A percentile compares a stretch with the other conserved stretches of the same genome.
Conservation (phyloP, 1,140 invertebrate species). For the Triops longicaudatus region DNA sequence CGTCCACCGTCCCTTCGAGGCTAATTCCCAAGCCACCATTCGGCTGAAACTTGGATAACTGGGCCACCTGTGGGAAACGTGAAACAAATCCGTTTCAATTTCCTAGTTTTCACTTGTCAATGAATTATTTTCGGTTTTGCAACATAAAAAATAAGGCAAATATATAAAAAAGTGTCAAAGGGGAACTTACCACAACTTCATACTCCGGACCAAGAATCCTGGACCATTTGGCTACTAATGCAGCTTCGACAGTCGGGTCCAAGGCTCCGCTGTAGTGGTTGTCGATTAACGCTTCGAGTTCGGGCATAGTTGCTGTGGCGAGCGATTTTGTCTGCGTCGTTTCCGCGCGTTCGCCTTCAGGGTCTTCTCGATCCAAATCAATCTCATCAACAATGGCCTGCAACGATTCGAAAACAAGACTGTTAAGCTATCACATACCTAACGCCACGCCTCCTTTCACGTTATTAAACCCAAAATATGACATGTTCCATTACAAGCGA, state of each 20-base stretch:
- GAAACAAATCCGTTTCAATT: neutral
- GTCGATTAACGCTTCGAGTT: conserved; percentile 51
- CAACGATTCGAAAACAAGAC: neutral
- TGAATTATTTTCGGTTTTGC: no score
- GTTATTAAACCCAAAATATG: no score
- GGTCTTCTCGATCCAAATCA: conserved; percentile 26
- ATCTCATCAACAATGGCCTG: conserved; percentile 11
- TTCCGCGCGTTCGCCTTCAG: conserved; percentile 14
- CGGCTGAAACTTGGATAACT: conserved; percentile 73
- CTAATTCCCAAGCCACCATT: conserved; percentile 89
- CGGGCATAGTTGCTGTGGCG: conserved; percentile 32
- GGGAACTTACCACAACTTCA: conserved; percentile 67
- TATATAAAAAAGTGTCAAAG: neutral
- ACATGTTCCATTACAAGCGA: no score
- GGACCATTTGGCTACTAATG: conserved; percentile 74
- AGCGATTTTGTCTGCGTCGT: neutral
- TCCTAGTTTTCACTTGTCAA: neutral
- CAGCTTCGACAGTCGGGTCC: conserved; percentile 60
- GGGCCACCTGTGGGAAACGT: conserved; percentile 50
- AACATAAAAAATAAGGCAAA: neutral
- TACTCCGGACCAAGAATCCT: conserved; percentile 70
- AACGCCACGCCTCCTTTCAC: no score
- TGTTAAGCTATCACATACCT: no score
- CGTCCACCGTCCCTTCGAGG: conserved; percentile 91
- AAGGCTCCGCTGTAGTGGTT: conserved; percentile 47